Percentiles rank a stretch among this genome's conserved stretches.
Evolutionary conservation across 2,113 vertebrate genomes (phyloP).

Genomic region (Eolophus roseicapilla): DNA sequence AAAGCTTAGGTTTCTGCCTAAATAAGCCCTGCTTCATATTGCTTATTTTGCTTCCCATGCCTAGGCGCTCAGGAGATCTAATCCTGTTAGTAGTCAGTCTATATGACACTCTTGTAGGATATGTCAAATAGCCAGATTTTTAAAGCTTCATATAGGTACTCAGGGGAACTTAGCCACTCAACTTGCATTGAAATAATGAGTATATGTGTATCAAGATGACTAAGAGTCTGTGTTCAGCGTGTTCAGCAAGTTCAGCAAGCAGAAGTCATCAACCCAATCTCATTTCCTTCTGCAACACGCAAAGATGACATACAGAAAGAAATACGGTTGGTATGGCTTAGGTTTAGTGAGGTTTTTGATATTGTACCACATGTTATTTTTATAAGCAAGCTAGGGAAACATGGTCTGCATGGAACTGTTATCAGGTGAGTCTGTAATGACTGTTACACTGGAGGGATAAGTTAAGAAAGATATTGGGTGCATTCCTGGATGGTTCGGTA

Average conservation of each 20-base stretch:
- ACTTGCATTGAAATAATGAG: background rate
- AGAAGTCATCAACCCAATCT: background rate
- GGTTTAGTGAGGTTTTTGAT: background rate
- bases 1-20: background rate
- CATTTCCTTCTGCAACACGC: background rate
- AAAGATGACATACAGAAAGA: background rate
- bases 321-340: background rate
- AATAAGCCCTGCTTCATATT: background rate
- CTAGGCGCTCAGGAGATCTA: background rate
- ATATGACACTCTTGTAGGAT: background rate
- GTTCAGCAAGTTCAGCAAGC: background rate
- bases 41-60: background rate
- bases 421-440: background rate
- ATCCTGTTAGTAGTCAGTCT: background rate
- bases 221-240: background rate
- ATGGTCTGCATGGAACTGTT: background rate
- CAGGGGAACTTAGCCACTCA: background rate
- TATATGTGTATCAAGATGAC: background rate
- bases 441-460: background rate
- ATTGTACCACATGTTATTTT: background rate
- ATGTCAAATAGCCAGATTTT: background rate
- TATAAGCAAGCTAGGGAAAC: background rate
- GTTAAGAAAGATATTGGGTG: background rate
- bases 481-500: background rate
- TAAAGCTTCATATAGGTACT: background rate